Base-by-base conservation (phyloP, 92 coral and sea anemone species). In the Heteractis magnifica region DNA sequence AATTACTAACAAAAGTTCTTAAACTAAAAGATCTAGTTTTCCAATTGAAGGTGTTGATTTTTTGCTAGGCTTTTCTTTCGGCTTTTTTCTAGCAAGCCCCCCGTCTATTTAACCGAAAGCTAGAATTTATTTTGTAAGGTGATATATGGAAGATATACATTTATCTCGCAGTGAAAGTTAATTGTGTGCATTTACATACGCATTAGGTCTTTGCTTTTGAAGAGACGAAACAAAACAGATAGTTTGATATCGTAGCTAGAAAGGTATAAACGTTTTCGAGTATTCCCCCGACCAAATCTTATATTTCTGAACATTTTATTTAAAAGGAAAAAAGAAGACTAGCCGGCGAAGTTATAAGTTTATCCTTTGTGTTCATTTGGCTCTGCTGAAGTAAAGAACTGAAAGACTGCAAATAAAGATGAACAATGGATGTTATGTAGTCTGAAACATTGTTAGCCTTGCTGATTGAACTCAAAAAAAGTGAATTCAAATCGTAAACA, bases 361-460 rank as follows among this genome's bases (percentile, higher is more conserved):
- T 53, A 53, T 8, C 13, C 13, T 53, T 64, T 18, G 44, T 68
- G 16, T 68, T 11, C 48, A 26, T 68, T 68, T 26, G 73, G 6
- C 44, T 68, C 26, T 68, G 73, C 73, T 68, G 13, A 48, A 26
- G 6, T 4, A 53, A 53, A 53, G 10, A 4, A 34, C 44, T 34
- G 44, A 34, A 34, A n/a, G 73, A 68, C 15, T 68, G 73, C 44
- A 68, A 68, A 68, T 21, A 68, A 68, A 64, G n/a, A 23, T 64
- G 71, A 34, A 26, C 73, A 68, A 20, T 21, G 73, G 13, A 68
- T 26, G 44, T 68, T 20, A 68, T 68, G 8, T 68, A 21, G 73
- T 68, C 73, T 68, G 73, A 68, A 68, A 68, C 49, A 23, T 68
- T 68, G 73, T 68, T 68, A 26, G 73, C 73, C 73, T 68, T 21